A percentile compares a stretch with the other conserved stretches of the same genome.
Conservation (phyloP, 2,888 invertebrate genomes). For the Prosopocoilus inquinatus region DNA sequence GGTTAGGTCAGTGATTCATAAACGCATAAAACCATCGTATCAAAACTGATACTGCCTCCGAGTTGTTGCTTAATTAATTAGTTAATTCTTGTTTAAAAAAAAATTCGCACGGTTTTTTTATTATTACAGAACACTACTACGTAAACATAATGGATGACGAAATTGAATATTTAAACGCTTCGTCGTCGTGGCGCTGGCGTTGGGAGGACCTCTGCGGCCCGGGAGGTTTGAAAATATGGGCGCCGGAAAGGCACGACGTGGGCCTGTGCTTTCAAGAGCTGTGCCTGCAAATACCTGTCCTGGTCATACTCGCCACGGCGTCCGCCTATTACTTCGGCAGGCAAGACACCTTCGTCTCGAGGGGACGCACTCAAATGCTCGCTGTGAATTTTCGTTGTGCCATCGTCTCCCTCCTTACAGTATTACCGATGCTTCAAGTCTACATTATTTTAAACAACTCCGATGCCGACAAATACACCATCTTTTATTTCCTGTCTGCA, state of each 20-base stretch:
- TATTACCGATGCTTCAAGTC: conserved; percentile 67
- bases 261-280: conserved; percentile 84
- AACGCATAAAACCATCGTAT: no score
- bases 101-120: not conserved
- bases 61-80: no score
- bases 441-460: conserved; percentile 61
- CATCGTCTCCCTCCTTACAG: conserved; percentile 61
- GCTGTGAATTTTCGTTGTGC: conserved; percentile 66
- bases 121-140: conserved; percentile 8
- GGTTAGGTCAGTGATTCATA: no score
- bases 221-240: conserved; percentile 70
- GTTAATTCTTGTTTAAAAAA: no score
- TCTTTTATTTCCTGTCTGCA: conserved; percentile 70
- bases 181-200: conserved; percentile 55
- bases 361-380: conserved; percentile 62
- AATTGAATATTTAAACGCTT: not conserved
- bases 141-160: conserved; percentile 1
- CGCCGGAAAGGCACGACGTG: conserved; percentile 69
- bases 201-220: conserved; percentile 77
- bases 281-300: conserved; percentile 73
- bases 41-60: no score
- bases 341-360: conserved; percentile 60
- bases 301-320: conserved; percentile 68
- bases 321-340: conserved; percentile 83
- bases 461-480: conserved; percentile 56